Evolutionary conservation across 2,797 vertebrate species (phyloP).

Genomic region (Triplophysa bombifrons): DNA sequence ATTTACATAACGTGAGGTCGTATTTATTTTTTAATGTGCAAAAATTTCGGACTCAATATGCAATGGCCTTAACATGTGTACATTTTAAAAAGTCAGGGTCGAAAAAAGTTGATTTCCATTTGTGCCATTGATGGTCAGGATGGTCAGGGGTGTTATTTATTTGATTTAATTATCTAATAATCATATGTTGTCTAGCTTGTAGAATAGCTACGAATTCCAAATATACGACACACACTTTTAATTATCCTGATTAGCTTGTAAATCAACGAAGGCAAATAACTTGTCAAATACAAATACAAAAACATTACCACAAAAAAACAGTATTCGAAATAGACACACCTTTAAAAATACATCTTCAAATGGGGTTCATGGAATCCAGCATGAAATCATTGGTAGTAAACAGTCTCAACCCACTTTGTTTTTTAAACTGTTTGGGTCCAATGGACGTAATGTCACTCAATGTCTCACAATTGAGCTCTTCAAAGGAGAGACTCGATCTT

Average conservation of each 20-base stretch:
- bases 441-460: slow-evolving; percentile 20
- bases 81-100: no score
- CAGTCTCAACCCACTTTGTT: slow-evolving; percentile 36
- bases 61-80: no score
- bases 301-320: slow-evolving; percentile 50
- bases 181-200: no score
- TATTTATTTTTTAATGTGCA: no score
- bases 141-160: no score
- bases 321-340: slow-evolving; percentile 31
- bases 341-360: slow-evolving; percentile 35
- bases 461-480: slow-evolving; percentile 52
- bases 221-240: slow-evolving; percentile 5
- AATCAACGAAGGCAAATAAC: slow-evolving; percentile 36
- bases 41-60: no score
- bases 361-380: slow-evolving; percentile 49
- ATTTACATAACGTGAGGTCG: no score
- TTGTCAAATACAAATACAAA: slow-evolving; percentile 46
- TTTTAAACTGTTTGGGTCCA: slow-evolving; percentile 30
- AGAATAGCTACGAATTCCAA: no score
- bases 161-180: no score
- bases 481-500: slow-evolving; percentile 82
- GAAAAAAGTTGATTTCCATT: neutral
- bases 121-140: no score
- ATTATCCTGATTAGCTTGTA: slow-evolving; percentile 52
- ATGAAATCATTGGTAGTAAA: slow-evolving; percentile 50